A percentile compares a stretch with the other conserved stretches of the same genome.
These are phyloP conservation scores for Sarcophaga carnaria DNA, from an alignment of 2,888 invertebrate genomes.

Conservation along the genomic window DNA sequence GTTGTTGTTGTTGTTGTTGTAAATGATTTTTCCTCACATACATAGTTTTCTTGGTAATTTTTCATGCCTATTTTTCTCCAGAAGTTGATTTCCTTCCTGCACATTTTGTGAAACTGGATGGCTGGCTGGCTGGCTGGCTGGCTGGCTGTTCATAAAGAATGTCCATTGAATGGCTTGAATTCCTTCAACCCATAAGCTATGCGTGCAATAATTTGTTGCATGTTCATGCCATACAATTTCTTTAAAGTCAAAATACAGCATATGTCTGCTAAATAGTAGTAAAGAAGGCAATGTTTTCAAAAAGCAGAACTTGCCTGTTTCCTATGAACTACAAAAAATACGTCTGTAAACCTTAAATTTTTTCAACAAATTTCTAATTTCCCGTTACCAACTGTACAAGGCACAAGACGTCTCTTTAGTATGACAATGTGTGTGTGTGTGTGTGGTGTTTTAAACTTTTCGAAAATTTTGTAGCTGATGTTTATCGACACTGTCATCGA, in stretches of 20 bases:
- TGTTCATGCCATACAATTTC: slow-evolving; percentile 12
- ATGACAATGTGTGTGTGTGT: background rate
- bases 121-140: background rate
- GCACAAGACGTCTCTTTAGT: background rate
- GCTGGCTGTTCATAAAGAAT: background rate
- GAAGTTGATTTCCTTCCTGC: slow-evolving; percentile 13
- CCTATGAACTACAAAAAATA: too few relatives aligned
- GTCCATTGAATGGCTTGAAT: background rate
- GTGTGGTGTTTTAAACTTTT: slow-evolving; percentile 1
- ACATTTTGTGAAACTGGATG: background rate
- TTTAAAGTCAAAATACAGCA: too few relatives aligned
- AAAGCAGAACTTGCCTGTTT: background rate
- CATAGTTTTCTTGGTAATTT: slow-evolving; percentile 17
- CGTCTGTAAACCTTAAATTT: too few relatives aligned
- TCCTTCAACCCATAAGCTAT: slow-evolving; percentile 40
- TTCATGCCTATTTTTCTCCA: slow-evolving; percentile 22
- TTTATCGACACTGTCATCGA: slow-evolving; percentile 15
- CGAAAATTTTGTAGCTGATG: background rate
- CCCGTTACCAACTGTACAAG: background rate
- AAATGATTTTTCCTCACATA: background rate
- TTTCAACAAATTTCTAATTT: too few relatives aligned
- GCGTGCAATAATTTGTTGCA: slow-evolving; percentile 57
- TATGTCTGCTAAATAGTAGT: too few relatives aligned
- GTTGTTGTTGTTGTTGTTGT: too few relatives aligned
- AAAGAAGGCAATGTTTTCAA: background rate